Evolutionary conservation across 2,888 invertebrate species (phyloP), one percentile per base, ranked within the genome.

Genomic region (Philaethria dido): DNA sequence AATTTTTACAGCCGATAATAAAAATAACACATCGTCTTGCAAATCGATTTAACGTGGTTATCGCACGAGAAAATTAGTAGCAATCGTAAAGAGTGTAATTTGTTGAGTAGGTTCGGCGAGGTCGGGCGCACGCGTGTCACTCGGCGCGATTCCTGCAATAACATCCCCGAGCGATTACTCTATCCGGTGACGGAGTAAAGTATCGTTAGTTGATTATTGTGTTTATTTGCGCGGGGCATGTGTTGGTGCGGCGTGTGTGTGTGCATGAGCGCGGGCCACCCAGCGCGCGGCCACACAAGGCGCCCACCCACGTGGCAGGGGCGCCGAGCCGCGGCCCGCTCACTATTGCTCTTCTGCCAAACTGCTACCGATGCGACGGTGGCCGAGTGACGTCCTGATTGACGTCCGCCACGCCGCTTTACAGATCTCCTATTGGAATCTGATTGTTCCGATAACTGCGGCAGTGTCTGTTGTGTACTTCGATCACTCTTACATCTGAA

Each of bases 151-250:
- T 72, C 71, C 72, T 64, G 73, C 73, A 70, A 72, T 86, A 88
- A 86, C 87, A 87, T 88, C 85, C 83, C 85, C 83, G 79, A 84
- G 84, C 84, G 86, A 90, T 89, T 85, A 88, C 87, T 89, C 90
- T 91, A 90, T 90, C 91, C 89, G 88, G 89, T 89, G 91, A 89
- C 89, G 88, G 88, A 86, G 87, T 89, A 86, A 88, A 88, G 90
- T 92, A 91, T 90, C 89, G 89, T 88, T 88, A 86, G 90, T 87
- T 91, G 90, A 90, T 91, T 87, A 89, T 92, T 90, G 90, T 92
- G 89, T 90, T 89, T 91, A 89, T 90, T 89, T 90, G 89, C 89
- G 88, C 84, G 84, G 78, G 76, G 84, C 80, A 78, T 87, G 89
- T 89, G 87, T 84, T 79, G 76, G 86, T 85, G 87, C 76, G 82